A percentile compares a stretch with the other conserved stretches of the same genome.
phyloP scores from a whole-genome alignment of 1,140 invertebrate species.

The Orchesella cincta region DNA sequence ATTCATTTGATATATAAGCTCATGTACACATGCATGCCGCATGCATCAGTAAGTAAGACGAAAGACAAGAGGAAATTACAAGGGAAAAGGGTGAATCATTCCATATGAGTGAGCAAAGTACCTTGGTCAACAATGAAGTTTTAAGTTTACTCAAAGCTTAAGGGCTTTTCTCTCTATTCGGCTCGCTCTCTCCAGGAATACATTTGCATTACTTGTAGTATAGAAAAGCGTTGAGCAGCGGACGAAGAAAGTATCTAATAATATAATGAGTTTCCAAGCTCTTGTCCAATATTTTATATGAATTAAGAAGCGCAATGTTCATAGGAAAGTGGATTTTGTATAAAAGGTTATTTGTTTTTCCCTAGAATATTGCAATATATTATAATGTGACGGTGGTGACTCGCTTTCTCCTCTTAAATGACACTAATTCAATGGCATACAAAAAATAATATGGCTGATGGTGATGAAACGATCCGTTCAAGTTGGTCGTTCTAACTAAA shows the following conservation, averaged over 20 bases:
- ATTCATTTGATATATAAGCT: background rate
- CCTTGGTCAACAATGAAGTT: conserved; percentile 45
- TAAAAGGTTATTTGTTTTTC: too few relatives aligned
- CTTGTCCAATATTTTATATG: too few relatives aligned
- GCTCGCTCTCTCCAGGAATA: conserved; percentile 8
- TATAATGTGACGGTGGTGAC: background rate
- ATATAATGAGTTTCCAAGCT: too few relatives aligned
- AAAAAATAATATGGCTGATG: conserved; percentile 11
- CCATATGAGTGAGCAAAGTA: conserved; percentile 43
- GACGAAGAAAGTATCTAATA: too few relatives aligned
- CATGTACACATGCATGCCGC: background rate
- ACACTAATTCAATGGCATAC: conserved; percentile 26
- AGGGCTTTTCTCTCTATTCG: conserved; percentile 6
- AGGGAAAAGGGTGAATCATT: conserved; percentile 42
- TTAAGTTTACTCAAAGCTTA: conserved; percentile 30
- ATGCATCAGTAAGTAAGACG: conserved; percentile 9
- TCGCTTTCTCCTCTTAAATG: conserved; percentile 8
- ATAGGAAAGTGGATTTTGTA: background rate
- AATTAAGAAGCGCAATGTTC: too few relatives aligned
- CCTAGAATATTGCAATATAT: too few relatives aligned
- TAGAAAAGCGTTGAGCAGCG: background rate
- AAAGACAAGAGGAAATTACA: conserved; percentile 37
- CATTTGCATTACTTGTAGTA: conserved; percentile 22
- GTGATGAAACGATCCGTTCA: conserved; percentile 14
- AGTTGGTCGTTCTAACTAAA: too few relatives aligned